Percentiles rank a stretch among this genome's conserved stretches.
Conservation (phyloP, 1,140 invertebrate species). For the Drosophila carrolli region DNA sequence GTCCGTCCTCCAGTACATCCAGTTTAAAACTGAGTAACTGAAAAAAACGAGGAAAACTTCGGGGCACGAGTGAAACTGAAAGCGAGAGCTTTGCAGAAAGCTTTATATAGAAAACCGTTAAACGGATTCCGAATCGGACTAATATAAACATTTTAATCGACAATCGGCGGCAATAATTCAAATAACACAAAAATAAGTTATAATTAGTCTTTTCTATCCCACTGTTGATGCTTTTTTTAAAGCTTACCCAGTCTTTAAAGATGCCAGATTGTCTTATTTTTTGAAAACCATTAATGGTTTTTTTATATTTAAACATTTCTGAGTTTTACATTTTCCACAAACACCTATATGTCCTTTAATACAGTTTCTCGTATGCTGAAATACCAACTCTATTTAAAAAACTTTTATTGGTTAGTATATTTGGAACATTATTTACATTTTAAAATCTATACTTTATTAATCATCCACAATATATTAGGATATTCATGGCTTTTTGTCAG, state of each 20-base stretch:
- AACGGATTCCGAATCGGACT: not conserved
- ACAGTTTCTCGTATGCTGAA: too few species aligned
- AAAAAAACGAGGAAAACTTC: slow-evolving; percentile 7
- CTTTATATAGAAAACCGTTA: slow-evolving; percentile 6
- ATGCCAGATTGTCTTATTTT: slow-evolving; percentile 15
- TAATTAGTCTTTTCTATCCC: not conserved
- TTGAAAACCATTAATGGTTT: not conserved
- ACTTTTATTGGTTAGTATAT: slow-evolving; percentile 15
- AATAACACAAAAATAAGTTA: not conserved
- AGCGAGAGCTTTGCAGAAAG: slow-evolving; percentile 17
- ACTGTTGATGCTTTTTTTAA: slow-evolving; percentile 18
- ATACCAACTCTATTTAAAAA: not conserved
- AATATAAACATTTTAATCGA: not conserved
- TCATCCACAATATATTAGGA: slow-evolving; percentile 3
- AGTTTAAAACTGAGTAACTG: slow-evolving; percentile 48
- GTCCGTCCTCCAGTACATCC: slow-evolving; percentile 38
- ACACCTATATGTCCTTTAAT: too few species aligned
- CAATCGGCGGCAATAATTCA: slow-evolving; percentile 18
- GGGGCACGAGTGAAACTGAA: slow-evolving; percentile 19
- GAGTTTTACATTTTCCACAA: too few species aligned
- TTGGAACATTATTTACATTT: not conserved
- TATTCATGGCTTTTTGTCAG: not conserved
- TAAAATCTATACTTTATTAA: slow-evolving; percentile 1
- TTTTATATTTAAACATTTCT: too few species aligned
- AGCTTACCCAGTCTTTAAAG: slow-evolving; percentile 3